Evolutionary conservation across 2,888 invertebrate species (phyloP).

Genomic region (Cerceris ruficornis): DNA sequence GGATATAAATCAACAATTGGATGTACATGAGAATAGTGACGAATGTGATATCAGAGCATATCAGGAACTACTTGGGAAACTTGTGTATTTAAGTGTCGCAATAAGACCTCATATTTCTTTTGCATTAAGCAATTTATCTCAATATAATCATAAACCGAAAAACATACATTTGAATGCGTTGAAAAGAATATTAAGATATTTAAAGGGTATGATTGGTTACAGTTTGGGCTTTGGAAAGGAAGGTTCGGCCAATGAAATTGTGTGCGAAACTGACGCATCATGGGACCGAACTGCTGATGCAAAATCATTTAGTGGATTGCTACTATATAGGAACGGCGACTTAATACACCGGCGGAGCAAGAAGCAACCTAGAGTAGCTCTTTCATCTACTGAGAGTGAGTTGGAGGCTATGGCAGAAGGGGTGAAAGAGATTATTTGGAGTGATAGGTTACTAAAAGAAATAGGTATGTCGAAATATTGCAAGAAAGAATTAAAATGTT

Average conservation of each 20-base stretch:
- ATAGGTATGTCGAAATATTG: not conserved
- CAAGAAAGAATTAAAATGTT: not conserved
- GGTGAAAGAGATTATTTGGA: slow-evolving; percentile 5
- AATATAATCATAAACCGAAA: slow-evolving; percentile 11
- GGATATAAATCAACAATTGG: not conserved
- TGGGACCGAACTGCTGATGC: slow-evolving; percentile 1
- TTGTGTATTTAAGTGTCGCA: slow-evolving; percentile 9
- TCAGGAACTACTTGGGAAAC: slow-evolving; percentile 5
- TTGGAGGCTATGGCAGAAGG: slow-evolving; percentile 12
- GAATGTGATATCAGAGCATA: not conserved
- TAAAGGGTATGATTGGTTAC: slow-evolving; percentile 1
- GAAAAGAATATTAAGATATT: slow-evolving; percentile 1
- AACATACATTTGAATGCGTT: not conserved
- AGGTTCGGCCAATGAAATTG: not conserved
- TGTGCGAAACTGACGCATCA: slow-evolving; percentile 19
- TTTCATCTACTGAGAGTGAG: slow-evolving; percentile 15
- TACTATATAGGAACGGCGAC: slow-evolving; percentile 5
- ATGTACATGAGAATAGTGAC: not conserved
- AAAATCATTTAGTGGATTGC: slow-evolving; percentile 10
- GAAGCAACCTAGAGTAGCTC: slow-evolving; percentile 5
- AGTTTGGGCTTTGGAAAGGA: not conserved
- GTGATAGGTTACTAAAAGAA: not conserved
- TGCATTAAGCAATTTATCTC: slow-evolving; percentile 3
- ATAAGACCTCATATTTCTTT: slow-evolving; percentile 13
- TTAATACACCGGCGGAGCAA: slow-evolving; percentile 9